A percentile compares a stretch with the other conserved stretches of the same genome.
phyloP scores from a whole-genome alignment of 2,888 invertebrate genomes.

The Opisthograptis luteolata region DNA sequence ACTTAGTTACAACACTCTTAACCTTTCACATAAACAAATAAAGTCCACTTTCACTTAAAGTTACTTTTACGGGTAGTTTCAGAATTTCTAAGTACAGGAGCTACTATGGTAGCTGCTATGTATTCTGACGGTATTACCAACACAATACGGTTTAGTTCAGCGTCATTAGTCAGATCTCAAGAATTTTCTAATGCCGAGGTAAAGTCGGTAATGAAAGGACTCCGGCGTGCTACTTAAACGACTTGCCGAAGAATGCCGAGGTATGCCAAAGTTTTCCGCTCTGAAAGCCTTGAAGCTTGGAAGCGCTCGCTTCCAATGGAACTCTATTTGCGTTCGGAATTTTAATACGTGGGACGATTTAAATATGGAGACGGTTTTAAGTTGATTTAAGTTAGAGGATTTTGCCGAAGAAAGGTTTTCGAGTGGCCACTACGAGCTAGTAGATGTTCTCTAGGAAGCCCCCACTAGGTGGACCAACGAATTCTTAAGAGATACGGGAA shows the following conservation, averaged over 20 bases:
- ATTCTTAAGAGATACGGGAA: no score
- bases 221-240: conserved; percentile 8
- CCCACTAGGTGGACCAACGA: no score
- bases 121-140: no score
- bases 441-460: no score
- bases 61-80: no score
- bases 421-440: no score
- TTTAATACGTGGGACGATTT: conserved; percentile 16
- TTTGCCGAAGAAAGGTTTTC: no score
- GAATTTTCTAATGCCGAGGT: conserved; percentile 7
- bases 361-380: neutral
- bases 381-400: no score
- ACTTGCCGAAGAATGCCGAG: conserved; percentile 20
- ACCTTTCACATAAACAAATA: no score
- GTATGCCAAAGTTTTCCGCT: conserved; percentile 18
- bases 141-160: neutral
- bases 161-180: neutral
- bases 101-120: no score
- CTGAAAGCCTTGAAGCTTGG: conserved; percentile 14
- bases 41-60: no score
- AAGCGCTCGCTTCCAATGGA: conserved; percentile 15
- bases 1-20: no score
- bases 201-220: conserved; percentile 17
- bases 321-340: conserved; percentile 22
- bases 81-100: neutral